Percentiles rank a stretch among this genome's conserved stretches.
phyloP scores from a whole-genome alignment of 2,888 invertebrate genomes.

The Agrilus cyanescens region DNA sequence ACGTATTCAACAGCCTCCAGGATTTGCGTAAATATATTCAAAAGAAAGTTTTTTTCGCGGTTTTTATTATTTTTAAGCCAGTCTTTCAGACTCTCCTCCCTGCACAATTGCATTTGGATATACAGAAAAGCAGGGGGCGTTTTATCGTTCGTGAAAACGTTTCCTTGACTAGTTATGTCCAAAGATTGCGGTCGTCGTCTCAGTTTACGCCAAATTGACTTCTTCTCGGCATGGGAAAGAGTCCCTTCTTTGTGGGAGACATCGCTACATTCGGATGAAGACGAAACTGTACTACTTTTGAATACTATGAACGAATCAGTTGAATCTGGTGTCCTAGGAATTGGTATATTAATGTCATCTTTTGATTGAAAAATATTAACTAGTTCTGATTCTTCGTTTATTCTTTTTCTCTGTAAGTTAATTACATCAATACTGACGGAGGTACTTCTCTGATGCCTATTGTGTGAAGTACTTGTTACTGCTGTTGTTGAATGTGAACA shows the following conservation, averaged over 20 bases:
- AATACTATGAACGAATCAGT: conserved; percentile 23
- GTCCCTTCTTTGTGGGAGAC: neutral
- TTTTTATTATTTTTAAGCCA: conserved; percentile 62
- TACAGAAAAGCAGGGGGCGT: conserved; percentile 57
- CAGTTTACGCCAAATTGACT: conserved; percentile 24
- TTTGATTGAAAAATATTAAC: neutral
- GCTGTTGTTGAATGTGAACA: neutral
- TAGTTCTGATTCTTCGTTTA: too few relatives aligned
- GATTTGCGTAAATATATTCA: conserved; percentile 77
- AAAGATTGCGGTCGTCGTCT: conserved; percentile 30
- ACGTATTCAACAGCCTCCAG: conserved; percentile 93
- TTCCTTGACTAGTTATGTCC: conserved; percentile 23
- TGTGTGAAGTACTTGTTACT: neutral
- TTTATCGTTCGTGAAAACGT: conserved; percentile 4
- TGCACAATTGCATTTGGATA: conserved; percentile 96
- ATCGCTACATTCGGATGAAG: neutral
- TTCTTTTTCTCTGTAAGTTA: too few relatives aligned
- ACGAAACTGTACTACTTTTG: conserved; percentile 10
- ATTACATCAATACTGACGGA: too few relatives aligned
- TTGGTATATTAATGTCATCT: conserved; percentile 10
- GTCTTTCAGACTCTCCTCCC: conserved; percentile 76
- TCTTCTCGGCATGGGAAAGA: conserved; percentile 1
- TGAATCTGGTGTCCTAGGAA: conserved; percentile 9
- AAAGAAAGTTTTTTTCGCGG: conserved; percentile 41
- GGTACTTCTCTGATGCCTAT: conserved; percentile 15